These are phyloP conservation scores for Tipula vernalis DNA, from an alignment of 2,888 invertebrate genomes.

Conservation along the genomic window DNA sequence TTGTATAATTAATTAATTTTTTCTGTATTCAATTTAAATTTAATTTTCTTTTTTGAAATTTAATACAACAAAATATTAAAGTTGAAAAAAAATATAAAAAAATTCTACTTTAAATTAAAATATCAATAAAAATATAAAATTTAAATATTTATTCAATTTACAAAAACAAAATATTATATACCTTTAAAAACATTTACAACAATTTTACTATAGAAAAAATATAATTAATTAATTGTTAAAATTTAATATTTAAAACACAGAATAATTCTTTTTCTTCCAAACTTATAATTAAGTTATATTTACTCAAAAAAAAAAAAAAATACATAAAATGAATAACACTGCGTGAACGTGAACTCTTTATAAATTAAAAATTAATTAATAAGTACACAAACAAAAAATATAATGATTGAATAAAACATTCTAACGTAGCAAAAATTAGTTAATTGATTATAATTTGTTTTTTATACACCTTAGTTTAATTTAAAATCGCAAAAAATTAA, in stretches of 20 bases:
- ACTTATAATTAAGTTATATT: neutral
- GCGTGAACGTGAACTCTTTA: neutral
- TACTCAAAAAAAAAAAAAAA: neutral
- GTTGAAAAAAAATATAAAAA: neutral
- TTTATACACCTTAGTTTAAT: neutral
- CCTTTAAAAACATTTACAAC: neutral
- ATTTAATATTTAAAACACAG: neutral
- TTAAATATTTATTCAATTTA: neutral
- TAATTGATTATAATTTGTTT: neutral
- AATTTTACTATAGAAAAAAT: neutral
- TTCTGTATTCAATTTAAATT: neutral
- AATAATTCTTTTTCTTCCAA: neutral
- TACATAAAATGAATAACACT: neutral
- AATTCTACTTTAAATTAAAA: neutral
- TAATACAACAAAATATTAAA: neutral
- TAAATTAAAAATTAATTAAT: neutral
- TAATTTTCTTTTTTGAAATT: neutral
- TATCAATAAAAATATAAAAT: neutral
- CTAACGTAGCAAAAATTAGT: neutral
- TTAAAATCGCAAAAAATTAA: neutral
- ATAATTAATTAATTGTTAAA: constrained; percentile 4
- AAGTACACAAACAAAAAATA: neutral
- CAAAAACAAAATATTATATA: neutral
- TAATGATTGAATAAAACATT: neutral
- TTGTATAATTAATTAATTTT: neutral